Conservation (phyloP, 2,888 invertebrate genomes). For the Zelleria hepariella region DNA sequence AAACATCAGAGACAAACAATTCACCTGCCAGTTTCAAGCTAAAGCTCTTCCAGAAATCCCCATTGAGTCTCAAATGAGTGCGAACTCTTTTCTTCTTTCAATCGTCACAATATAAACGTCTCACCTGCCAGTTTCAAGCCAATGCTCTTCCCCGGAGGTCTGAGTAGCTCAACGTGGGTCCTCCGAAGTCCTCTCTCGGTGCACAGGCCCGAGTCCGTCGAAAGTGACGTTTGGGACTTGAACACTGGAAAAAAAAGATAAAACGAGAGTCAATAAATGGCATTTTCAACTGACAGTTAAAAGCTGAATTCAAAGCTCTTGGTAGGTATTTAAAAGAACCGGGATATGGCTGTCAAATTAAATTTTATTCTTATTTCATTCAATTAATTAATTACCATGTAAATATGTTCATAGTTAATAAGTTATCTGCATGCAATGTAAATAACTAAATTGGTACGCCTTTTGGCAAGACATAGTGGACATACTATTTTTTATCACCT, state of each 20-base stretch:
- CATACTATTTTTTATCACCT: no score
- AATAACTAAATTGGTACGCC: no score
- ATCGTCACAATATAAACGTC: slow-evolving; percentile 11
- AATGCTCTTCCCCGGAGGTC: slow-evolving; percentile 67
- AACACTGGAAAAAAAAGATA: slow-evolving; percentile 46
- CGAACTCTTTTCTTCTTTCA: background rate
- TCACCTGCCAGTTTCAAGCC: slow-evolving; percentile 74
- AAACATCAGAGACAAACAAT: slow-evolving; percentile 11
- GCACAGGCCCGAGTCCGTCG: slow-evolving; percentile 65
- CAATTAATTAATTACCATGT: no score
- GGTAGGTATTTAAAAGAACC: no score
- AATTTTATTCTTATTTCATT: no score
- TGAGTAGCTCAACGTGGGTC: slow-evolving; percentile 67
- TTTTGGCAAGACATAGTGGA: no score
- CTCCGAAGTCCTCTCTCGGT: slow-evolving; percentile 57
- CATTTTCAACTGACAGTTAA: background rate
- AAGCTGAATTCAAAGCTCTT: no score
- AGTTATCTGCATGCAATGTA: no score
- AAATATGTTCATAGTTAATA: no score
- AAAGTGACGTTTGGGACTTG: slow-evolving; percentile 63
- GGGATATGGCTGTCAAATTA: no score
- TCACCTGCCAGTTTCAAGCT: slow-evolving; percentile 74
- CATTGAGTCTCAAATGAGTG: no score
- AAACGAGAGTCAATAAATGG: background rate
- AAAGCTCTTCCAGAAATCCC: slow-evolving; percentile 69